Conservation (phyloP, 2,113 vertebrate species). For the Symphodus melops region DNA sequence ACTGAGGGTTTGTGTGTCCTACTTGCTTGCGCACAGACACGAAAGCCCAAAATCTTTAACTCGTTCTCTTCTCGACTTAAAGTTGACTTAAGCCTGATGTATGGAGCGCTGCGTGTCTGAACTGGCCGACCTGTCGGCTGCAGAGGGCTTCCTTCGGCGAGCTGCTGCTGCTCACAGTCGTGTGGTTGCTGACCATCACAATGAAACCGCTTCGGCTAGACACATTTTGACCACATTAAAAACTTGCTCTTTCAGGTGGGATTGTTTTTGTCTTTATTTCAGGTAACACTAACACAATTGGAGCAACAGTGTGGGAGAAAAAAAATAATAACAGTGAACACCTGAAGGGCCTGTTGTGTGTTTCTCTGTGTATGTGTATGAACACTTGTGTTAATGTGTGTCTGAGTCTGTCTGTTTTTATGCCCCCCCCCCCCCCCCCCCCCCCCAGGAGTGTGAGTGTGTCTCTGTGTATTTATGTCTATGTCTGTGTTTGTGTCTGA, state of each 20-base stretch:
- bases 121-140: constrained; percentile 29
- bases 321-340: constrained; percentile 36
- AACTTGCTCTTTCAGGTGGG: background rate
- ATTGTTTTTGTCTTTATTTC: constrained; percentile 1
- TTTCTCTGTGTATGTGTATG: constrained; percentile 48
- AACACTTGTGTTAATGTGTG: constrained; percentile 6
- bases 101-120: constrained; percentile 42
- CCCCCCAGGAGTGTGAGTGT: background rate
- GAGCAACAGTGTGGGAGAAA: constrained; percentile 27
- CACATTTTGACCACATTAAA: constrained; percentile 24
- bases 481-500: constrained; percentile 25
- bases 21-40: constrained; percentile 17
- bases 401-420: constrained; percentile 52
- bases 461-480: constrained; percentile 56
- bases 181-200: constrained; percentile 24
- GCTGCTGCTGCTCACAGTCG: background rate
- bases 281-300: constrained; percentile 1
- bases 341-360: constrained; percentile 27
- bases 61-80: constrained; percentile 27
- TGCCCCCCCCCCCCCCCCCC: too few relatives aligned
- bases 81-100: constrained; percentile 63
- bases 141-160: background rate
- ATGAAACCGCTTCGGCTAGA: constrained; percentile 14
- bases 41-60: constrained; percentile 31
- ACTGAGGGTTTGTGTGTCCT: constrained; percentile 13